Conservation (phyloP, 2,888 invertebrate species). For the Colletes collaris region DNA sequence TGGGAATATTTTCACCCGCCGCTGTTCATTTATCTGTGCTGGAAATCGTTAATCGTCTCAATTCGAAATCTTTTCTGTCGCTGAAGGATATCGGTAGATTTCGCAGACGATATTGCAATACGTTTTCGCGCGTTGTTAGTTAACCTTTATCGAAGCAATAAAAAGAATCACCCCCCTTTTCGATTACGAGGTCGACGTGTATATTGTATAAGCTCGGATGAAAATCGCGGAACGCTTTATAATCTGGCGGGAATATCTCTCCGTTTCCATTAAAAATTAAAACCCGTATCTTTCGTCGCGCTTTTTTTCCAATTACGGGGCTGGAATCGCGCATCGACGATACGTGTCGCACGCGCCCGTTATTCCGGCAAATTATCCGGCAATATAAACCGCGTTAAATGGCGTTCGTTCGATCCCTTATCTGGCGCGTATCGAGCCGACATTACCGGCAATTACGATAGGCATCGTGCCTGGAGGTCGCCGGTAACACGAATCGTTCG, state of each 20-base stretch:
- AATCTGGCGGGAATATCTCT: not conserved
- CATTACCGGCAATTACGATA: constrained; percentile 55
- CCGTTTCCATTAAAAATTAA: not conserved
- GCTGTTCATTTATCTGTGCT: too few species aligned
- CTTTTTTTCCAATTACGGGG: constrained; percentile 21
- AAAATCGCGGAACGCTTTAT: too few species aligned
- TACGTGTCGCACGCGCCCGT: constrained; percentile 18
- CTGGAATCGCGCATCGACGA: constrained; percentile 7
- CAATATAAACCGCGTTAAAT: constrained; percentile 51
- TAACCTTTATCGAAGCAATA: too few species aligned
- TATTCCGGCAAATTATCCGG: constrained; percentile 49
- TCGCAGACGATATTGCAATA: too few species aligned
- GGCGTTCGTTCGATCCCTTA: constrained; percentile 53
- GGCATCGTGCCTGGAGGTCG: constrained; percentile 58
- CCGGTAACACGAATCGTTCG: constrained; percentile 42
- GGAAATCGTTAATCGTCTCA: too few species aligned
- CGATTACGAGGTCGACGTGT: too few species aligned
- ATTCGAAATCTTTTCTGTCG: too few species aligned
- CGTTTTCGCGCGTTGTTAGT: too few species aligned
- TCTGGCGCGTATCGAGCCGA: constrained; percentile 47
- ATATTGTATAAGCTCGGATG: too few species aligned
- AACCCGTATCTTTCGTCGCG: not conserved
- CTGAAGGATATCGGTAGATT: too few species aligned
- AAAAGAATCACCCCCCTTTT: too few species aligned
- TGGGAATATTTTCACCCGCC: too few species aligned